Base-by-base conservation (phyloP, 2,888 invertebrate species). In the Dryomyza anilis region DNA sequence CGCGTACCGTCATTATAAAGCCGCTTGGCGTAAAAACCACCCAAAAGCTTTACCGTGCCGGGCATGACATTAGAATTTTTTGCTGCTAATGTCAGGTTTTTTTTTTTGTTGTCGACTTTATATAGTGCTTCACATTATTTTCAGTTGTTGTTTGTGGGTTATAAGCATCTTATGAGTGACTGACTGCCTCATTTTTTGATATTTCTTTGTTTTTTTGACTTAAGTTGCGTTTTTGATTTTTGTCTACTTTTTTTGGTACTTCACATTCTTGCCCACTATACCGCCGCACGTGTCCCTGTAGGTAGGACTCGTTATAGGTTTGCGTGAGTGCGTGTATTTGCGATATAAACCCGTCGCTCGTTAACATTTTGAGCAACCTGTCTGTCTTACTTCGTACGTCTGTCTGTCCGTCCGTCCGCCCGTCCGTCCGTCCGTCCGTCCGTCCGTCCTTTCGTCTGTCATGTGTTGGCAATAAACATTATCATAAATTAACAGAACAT, bases 401-500 rank as follows among this genome's bases (percentile, higher is more conserved):
- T 2, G 1, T 21, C 7, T 2, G 21, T 48, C 21, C 7, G 27
- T 14, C 14, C 6, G 16, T 55, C 10, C 16, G 16, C 25, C 23
- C 21, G 33, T 53, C 45, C 61, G 63, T 65, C 69, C 68, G 71
- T 70, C 71, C 3, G 14, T 21, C 29, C 27, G 23, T 10, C 14
- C 16, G 36, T 14, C 36, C 29, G 46, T 27, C 29, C 27, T 27
- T 62, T 36, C 63, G 66, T 67, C 70, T 70, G 72, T 71, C 72
- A 73, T 72, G 71, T 73, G 69, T 65, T 69, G 72, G 70, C 70
- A 72, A 70, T 73, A 72, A 72, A 70, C 68, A 72, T 70, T 73
- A 72, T 72, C 73, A 71, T 71, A 73, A 72, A 71, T 71, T 71
- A 72, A 70, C 71, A 69, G 70, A 70, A 72, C 72, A 70, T 72